Evolutionary conservation across 1,140 invertebrate species (phyloP).

Genomic region (Calephelis virginiensis): DNA sequence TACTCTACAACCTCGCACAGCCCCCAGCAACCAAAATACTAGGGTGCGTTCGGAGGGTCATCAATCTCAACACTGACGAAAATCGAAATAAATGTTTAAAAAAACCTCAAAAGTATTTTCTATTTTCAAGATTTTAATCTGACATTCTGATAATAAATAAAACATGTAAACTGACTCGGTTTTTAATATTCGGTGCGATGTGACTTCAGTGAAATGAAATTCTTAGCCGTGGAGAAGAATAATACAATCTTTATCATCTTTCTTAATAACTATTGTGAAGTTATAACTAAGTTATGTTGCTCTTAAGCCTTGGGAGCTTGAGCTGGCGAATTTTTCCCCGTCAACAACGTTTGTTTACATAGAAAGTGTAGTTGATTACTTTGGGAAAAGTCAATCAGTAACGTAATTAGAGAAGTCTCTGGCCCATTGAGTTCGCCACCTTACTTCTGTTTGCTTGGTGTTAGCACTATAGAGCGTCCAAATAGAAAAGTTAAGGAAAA

Average conservation of each 20-base stretch:
- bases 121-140: conserved; percentile 15
- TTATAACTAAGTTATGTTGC: conserved; percentile 18
- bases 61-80: neutral
- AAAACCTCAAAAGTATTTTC: neutral
- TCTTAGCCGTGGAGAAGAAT: neutral
- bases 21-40: neutral
- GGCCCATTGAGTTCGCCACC: neutral
- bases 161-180: conserved; percentile 14
- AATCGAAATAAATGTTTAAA: neutral
- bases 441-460: neutral
- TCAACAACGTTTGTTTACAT: conserved; percentile 24
- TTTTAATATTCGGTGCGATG: conserved; percentile 15
- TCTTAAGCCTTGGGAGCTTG: neutral
- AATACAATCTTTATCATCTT: conserved; percentile 16
- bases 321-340: conserved; percentile 6
- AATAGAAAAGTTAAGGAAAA: neutral
- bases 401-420: conserved; percentile 54
- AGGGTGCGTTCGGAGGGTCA: neutral
- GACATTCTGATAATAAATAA: conserved; percentile 16
- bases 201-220: conserved; percentile 17
- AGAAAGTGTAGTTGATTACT: conserved; percentile 21
- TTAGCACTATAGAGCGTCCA: neutral
- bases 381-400: conserved; percentile 47
- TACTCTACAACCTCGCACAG: no score
- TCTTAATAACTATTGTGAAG: conserved; percentile 13